These are phyloP conservation scores for Megalopta genalis DNA, from an alignment of 1,140 invertebrate genomes.

Conservation along the genomic window DNA sequence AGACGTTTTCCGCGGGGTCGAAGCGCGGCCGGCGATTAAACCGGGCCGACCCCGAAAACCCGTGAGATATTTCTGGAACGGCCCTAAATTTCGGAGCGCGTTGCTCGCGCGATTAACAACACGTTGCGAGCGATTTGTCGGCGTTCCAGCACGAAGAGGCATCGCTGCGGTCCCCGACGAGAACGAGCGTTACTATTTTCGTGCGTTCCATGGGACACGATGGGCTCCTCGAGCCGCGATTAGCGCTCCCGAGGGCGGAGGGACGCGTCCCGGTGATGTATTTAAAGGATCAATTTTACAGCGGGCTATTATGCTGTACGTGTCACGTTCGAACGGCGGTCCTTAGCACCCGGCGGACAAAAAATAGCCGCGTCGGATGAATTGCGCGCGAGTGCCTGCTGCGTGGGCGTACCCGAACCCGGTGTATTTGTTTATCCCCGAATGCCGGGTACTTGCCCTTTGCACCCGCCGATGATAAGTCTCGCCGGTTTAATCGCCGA, in stretches of 20 bases:
- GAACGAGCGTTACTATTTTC: slow-evolving; percentile 44
- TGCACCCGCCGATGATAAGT: no score
- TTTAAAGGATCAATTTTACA: slow-evolving; percentile 45
- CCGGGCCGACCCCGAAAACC: slow-evolving; percentile 9
- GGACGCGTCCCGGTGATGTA: neutral
- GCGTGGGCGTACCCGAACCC: neutral
- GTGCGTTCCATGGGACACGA: slow-evolving; percentile 24
- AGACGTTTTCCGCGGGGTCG: slow-evolving; percentile 3
- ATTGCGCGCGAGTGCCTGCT: neutral
- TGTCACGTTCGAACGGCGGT: slow-evolving; percentile 31
- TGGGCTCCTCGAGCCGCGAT: slow-evolving; percentile 9
- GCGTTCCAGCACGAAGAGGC: slow-evolving; percentile 45
- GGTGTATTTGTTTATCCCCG: no score
- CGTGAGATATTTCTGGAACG: slow-evolving; percentile 31
- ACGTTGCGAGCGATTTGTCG: slow-evolving; percentile 50
- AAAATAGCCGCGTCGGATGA: neutral
- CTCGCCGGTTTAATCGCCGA: no score
- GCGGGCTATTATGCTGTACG: slow-evolving; percentile 25
- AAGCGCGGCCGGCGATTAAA: slow-evolving; percentile 12
- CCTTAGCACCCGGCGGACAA: neutral
- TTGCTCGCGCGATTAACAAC: slow-evolving; percentile 46
- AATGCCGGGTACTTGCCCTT: no score
- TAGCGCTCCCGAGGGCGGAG: slow-evolving; percentile 10
- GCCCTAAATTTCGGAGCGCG: slow-evolving; percentile 36
- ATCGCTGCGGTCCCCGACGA: slow-evolving; percentile 41